Evolutionary conservation across 1,140 invertebrate genomes (phyloP).

Genomic region (Dolichoris vasculosae): DNA sequence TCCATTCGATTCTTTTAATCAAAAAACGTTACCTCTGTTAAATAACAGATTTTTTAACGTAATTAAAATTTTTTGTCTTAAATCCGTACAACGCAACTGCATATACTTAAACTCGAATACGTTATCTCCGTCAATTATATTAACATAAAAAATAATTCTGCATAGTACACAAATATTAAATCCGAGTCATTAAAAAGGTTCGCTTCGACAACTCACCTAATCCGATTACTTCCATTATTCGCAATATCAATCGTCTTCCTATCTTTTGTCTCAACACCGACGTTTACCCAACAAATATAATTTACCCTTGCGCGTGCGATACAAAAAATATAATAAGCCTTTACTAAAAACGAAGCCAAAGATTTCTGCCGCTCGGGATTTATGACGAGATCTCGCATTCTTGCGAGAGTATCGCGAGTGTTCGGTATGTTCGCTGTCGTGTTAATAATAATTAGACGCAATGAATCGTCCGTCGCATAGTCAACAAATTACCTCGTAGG

Average conservation of each 20-base stretch:
- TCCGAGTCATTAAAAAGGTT: background rate
- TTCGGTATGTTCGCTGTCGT: background rate
- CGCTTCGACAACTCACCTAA: background rate
- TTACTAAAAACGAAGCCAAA: background rate
- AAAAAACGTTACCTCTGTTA: background rate
- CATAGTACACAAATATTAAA: background rate
- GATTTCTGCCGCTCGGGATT: background rate
- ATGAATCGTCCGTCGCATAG: conserved; percentile 25
- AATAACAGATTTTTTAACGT: conserved; percentile 24
- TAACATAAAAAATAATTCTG: background rate
- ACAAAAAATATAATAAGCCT: background rate
- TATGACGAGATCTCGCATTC: conserved; percentile 13
- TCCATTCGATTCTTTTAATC: too few species aligned
- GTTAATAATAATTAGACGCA: conserved; percentile 45
- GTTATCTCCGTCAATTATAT: conserved; percentile 13
- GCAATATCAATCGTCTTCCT: conserved; percentile 1
- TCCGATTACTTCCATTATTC: background rate
- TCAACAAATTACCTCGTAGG: conserved; percentile 23
- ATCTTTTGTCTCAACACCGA: background rate
- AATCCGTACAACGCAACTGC: conserved; percentile 25
- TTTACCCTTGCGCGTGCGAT: background rate
- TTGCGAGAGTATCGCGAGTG: background rate
- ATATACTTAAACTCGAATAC: background rate
- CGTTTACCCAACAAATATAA: background rate
- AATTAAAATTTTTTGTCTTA: conserved; percentile 34